These are phyloP conservation scores for Clistopyga incitator DNA, from an alignment of 2,888 invertebrate genomes.

Conservation along the genomic window DNA sequence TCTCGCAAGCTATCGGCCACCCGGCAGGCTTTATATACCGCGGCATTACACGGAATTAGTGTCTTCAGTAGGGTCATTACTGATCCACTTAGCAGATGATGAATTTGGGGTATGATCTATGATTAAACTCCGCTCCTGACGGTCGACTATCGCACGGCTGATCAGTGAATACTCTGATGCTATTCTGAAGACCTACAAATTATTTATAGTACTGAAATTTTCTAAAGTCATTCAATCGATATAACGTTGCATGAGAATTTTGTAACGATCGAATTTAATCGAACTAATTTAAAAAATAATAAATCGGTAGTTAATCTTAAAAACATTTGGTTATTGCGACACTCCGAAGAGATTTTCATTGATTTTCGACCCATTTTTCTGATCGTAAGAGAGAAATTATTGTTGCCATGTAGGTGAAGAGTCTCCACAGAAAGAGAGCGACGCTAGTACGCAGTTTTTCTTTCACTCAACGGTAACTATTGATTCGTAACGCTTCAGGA, in stretches of 20 bases:
- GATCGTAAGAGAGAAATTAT: background rate
- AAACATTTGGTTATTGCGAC: too few species aligned
- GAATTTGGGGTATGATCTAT: conserved; percentile 78
- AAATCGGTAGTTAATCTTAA: background rate
- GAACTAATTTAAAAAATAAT: background rate
- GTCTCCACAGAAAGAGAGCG: too few species aligned
- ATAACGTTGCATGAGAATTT: background rate
- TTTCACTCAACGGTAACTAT: too few species aligned
- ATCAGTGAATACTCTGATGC: conserved; percentile 79
- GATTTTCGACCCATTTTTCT: background rate
- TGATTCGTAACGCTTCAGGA: too few species aligned
- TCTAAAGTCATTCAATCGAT: background rate
- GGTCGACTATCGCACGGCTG: conserved; percentile 77
- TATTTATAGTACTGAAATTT: conserved; percentile 6
- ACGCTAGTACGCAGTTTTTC: too few species aligned
- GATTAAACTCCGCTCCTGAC: conserved; percentile 79
- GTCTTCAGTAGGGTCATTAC: conserved; percentile 82
- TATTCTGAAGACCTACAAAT: conserved; percentile 72
- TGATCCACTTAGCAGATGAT: conserved; percentile 82
- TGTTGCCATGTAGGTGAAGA: too few species aligned
- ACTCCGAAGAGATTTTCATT: too few species aligned
- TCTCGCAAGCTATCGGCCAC: conserved; percentile 60
- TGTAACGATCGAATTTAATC: too few species aligned
- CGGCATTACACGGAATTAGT: accelerated
- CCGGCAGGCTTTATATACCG: conserved; percentile 44